These are phyloP conservation scores for Horisme vitalbata DNA, from an alignment of 2,888 invertebrate species.

Conservation along the genomic window DNA sequence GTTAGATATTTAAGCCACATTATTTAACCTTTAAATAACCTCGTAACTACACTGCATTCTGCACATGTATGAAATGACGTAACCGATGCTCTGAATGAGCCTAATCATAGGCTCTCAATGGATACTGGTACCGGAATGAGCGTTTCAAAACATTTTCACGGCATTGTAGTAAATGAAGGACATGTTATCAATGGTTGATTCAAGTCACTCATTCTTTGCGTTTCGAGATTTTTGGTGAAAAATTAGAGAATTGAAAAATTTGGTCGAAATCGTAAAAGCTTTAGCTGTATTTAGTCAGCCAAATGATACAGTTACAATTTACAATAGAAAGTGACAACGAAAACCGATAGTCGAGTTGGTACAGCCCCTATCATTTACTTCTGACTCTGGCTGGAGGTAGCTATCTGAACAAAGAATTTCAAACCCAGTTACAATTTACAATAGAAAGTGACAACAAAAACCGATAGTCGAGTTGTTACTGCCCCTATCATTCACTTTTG, in stretches of 20 bases:
- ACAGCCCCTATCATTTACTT: slow-evolving; percentile 4
- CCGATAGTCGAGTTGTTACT: no score
- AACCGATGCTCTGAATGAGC: slow-evolving; percentile 28
- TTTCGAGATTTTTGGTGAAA: no score
- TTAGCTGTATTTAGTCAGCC: background rate
- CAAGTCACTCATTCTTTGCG: no score
- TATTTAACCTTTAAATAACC: slow-evolving; percentile 27
- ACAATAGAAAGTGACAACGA: slow-evolving; percentile 12
- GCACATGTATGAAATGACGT: slow-evolving; percentile 26
- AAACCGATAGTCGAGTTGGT: slow-evolving; percentile 2
- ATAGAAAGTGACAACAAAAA: no score
- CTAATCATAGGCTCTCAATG: slow-evolving; percentile 31
- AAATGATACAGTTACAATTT: slow-evolving; percentile 12
- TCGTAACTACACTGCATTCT: slow-evolving; percentile 20
- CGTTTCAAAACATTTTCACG: slow-evolving; percentile 18
- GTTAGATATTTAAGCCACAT: slow-evolving; percentile 14
- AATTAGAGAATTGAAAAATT: no score
- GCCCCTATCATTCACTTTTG: no score
- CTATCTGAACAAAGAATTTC: no score
- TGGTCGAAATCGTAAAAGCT: background rate
- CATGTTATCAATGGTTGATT: slow-evolving; percentile 2
- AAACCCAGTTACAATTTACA: no score
- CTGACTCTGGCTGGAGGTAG: no score
- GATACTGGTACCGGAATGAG: slow-evolving; percentile 11
- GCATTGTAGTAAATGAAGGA: slow-evolving; percentile 20